Base-by-base conservation (phyloP, 1,140 invertebrate genomes). In the Adoxophyes honmai region DNA sequence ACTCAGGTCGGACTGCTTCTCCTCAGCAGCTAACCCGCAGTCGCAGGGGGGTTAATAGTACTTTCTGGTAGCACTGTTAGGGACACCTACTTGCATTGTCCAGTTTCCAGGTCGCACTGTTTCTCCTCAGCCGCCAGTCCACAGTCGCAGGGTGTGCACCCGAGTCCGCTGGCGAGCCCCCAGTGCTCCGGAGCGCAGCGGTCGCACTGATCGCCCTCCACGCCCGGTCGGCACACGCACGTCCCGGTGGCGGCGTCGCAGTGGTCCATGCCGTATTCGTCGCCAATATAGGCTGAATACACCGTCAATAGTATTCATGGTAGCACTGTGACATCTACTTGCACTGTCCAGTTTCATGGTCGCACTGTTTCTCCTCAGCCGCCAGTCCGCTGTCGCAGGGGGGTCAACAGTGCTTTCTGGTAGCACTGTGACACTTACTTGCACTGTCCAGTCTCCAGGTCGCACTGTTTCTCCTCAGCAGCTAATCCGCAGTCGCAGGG, bases 1-100 rank as follows among this genome's bases (percentile, higher is more conserved):
- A n/a, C n/a, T n/a, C n/a, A n/a, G 91, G 68, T 98, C 94, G 78
- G 98, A 99, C 67, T 98, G 95, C 0, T 91, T 88, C 10, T 92
- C 93, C 1, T 94, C 91, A 0, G 97, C 94, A 0, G 96, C 97
- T 0, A 92, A 54, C 0, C 88, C 94, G 84, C 98, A 99, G 42
- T 95, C 91, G 80, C 98, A 99, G 0, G 93, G 75, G 1, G 88
- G 90, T 79, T 98, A 99, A 0, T 98, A 98, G 10, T 91, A 73
- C 16, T 96, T 96, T 0, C 91, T 92, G 42, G 91, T n/a, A n/a
- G n/a, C n/a, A n/a, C n/a, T n/a, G n/a, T n/a, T n/a, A n/a, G n/a
- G n/a, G n/a, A n/a, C n/a, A n/a, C 21, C 21, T 13, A 86, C 85
- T 74, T 83, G 86, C 98, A 99, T 58, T 97, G 94, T 28, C 6